Evolutionary conservation across 2,888 invertebrate species (phyloP).

Genomic region (Dioctria linearis): DNA sequence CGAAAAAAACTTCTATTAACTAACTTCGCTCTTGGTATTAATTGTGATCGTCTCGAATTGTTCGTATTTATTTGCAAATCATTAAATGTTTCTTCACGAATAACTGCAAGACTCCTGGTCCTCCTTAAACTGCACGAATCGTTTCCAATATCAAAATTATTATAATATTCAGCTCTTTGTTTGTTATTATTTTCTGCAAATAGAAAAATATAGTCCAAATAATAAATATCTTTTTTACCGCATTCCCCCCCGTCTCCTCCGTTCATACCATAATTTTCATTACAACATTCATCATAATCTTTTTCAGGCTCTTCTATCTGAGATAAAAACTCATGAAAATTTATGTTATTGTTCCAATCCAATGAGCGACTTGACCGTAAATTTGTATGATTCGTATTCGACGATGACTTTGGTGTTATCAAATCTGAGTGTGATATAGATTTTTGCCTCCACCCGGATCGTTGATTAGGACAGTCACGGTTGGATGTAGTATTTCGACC

Average conservation of each 20-base stretch:
- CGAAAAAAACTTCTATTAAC: constrained; percentile 83
- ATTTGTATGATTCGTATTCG: constrained; percentile 60
- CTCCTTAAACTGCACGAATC: constrained; percentile 75
- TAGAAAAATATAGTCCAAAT: background rate
- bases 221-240: background rate
- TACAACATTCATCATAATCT: constrained; percentile 61
- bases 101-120: constrained; percentile 82
- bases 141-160: constrained; percentile 66
- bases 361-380: constrained; percentile 68
- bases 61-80: constrained; percentile 78
- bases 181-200: constrained; percentile 27
- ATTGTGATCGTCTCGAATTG: constrained; percentile 80
- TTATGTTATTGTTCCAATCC: constrained; percentile 67
- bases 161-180: constrained; percentile 14
- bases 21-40: constrained; percentile 85
- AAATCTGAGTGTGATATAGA: constrained; percentile 73
- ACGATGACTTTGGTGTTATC: constrained; percentile 65
- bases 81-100: constrained; percentile 83
- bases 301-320: constrained; percentile 67
- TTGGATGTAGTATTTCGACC: constrained; percentile 65
- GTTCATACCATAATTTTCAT: constrained; percentile 38
- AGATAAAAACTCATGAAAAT: constrained; percentile 69
- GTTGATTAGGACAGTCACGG: constrained; percentile 65
- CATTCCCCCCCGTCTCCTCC: too few relatives aligned
- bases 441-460: constrained; percentile 71